Evolutionary conservation across 92 coral and sea anemone species (phyloP).

Genomic region (Epizoanthus illoricatus): DNA sequence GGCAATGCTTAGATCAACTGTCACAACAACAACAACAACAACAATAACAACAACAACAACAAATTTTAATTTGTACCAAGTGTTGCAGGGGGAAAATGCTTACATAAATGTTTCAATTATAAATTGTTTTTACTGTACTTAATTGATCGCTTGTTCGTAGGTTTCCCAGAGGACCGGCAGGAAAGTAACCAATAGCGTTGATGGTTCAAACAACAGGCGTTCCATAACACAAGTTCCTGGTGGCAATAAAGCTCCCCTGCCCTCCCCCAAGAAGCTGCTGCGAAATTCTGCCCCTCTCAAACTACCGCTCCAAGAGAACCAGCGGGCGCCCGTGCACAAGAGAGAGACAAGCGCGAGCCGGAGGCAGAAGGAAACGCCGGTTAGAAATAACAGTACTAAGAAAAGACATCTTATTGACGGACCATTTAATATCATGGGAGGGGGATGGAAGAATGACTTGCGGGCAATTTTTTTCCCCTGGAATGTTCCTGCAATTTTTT

Average conservation of each 20-base stretch:
- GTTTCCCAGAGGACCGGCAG: not conserved
- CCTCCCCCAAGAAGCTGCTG: not conserved
- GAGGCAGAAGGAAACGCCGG: conserved; percentile 22
- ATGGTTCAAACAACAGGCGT: not conserved
- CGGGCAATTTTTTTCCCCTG: too few relatives aligned
- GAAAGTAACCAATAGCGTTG: not conserved
- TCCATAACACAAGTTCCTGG: not conserved
- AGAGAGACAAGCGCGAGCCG: conserved; percentile 1
- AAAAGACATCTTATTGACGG: not conserved
- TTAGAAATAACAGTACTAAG: not conserved
- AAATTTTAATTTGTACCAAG: too few relatives aligned
- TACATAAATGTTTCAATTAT: not conserved
- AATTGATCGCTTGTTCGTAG: not conserved
- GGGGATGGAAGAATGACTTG: too few relatives aligned
- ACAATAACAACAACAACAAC: too few relatives aligned
- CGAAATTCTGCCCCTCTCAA: not conserved
- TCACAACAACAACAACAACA: too few relatives aligned
- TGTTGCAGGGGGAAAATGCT: too few relatives aligned
- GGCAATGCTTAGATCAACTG: too few relatives aligned
- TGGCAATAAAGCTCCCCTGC: not conserved
- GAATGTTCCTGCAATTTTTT: too few relatives aligned
- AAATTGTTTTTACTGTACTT: not conserved
- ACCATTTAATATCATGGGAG: not conserved
- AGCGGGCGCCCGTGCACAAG: not conserved
- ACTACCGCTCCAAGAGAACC: conserved; percentile 22